Conservation (phyloP, 2,888 invertebrate species). For the Galeopsomyia nigrocyanea region DNA sequence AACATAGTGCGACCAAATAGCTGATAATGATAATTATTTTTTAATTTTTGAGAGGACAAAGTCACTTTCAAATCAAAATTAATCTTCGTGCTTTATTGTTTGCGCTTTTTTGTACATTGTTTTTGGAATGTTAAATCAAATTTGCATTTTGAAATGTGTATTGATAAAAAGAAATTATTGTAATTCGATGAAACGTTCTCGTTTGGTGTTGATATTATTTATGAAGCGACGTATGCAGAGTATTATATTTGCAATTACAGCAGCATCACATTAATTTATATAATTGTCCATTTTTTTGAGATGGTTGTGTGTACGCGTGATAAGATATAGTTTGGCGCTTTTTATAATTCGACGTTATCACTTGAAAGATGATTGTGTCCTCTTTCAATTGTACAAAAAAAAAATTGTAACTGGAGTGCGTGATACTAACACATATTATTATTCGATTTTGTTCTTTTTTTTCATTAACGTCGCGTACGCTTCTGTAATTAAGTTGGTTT, state of each 20-base stretch:
- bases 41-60: constrained; percentile 28
- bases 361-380: constrained; percentile 18
- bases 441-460: constrained; percentile 24
- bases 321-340: constrained; percentile 11
- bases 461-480: constrained; percentile 15
- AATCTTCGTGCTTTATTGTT: background rate
- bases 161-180: too few species aligned
- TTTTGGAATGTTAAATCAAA: background rate
- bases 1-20: constrained; percentile 48
- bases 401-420: constrained; percentile 13
- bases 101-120: constrained; percentile 5
- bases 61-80: background rate
- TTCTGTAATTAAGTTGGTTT: constrained; percentile 31
- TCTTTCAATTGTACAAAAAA: constrained; percentile 12
- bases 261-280: background rate
- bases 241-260: background rate
- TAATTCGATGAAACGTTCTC: too few species aligned
- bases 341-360: constrained; percentile 6
- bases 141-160: too few species aligned
- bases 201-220: too few species aligned
- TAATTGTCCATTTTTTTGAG: background rate
- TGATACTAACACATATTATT: constrained; percentile 5
- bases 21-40: constrained; percentile 37
- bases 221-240: background rate
- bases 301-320: background rate